Evolutionary conservation across 2,888 invertebrate species (phyloP).

Genomic region (Listrodromus nycthemerus): DNA sequence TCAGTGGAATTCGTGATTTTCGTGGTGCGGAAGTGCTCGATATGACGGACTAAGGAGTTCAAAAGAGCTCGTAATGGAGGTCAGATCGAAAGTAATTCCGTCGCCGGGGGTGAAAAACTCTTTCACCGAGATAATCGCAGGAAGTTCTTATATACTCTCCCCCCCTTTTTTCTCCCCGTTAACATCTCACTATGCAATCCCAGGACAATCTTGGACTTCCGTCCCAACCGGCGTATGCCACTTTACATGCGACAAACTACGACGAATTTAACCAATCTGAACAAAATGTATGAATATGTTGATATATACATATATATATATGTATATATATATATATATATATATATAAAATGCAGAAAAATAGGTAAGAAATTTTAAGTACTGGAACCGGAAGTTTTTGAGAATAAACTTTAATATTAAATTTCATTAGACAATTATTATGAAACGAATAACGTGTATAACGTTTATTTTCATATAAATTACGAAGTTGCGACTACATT

Average conservation of each 20-base stretch:
- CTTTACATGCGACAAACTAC: background rate
- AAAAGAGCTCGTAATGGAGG: background rate
- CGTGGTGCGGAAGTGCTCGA: background rate
- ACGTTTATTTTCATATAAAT: too few species aligned
- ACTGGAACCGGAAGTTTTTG: too few species aligned
- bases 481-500: too few species aligned
- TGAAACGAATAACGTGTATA: too few species aligned
- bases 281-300: too few species aligned
- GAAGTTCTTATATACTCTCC: constrained; percentile 41
- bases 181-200: constrained; percentile 35
- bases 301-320: too few species aligned
- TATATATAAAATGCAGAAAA: too few species aligned
- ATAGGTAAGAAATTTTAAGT: too few species aligned
- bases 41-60: background rate
- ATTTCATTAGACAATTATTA: too few species aligned
- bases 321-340: too few species aligned
- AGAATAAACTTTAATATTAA: too few species aligned
- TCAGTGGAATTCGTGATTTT: background rate
- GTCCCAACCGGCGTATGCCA: constrained; percentile 4
- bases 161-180: constrained; percentile 24
- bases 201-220: constrained; percentile 59
- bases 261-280: background rate
- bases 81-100: background rate
- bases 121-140: constrained; percentile 43
- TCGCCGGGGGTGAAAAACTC: constrained; percentile 16